phyloP scores from a whole-genome alignment of 2,113 vertebrate genomes.

The Macrotis lagotis region DNA sequence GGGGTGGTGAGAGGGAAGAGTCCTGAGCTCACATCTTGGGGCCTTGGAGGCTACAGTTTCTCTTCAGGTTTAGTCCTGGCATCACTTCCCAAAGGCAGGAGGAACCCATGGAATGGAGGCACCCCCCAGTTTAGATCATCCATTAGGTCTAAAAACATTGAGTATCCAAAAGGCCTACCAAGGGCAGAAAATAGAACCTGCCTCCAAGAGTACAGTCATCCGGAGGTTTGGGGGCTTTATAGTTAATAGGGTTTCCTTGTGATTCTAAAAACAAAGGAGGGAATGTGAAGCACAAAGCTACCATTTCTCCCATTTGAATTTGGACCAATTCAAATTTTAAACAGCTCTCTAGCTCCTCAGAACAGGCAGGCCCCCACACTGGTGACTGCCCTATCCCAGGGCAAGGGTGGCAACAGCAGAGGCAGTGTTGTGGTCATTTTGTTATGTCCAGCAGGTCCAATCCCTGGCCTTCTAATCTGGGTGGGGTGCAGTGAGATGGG shows the following conservation, averaged over 20 bases:
- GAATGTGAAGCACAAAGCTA: background rate
- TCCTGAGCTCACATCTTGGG: background rate
- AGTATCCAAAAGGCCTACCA: background rate
- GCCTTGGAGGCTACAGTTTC: background rate
- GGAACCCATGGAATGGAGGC: background rate
- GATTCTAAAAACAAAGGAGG: background rate
- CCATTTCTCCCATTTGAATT: background rate
- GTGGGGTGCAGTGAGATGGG: background rate
- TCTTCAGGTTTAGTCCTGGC: background rate
- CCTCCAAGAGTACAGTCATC: background rate
- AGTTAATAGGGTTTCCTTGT: background rate
- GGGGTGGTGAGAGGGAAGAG: background rate
- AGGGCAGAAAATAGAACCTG: background rate
- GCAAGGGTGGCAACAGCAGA: background rate
- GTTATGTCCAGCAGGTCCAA: background rate
- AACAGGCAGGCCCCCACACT: background rate
- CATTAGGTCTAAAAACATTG: background rate
- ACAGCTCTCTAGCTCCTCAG: background rate
- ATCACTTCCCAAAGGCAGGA: background rate
- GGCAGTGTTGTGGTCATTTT: background rate
- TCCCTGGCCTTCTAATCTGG: background rate
- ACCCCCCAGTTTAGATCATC: background rate
- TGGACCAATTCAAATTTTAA: background rate
- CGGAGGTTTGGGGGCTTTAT: background rate
- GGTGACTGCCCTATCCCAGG: background rate